Evolutionary conservation across 2,113 vertebrate genomes (phyloP).

Genomic region (Pipa parva): DNA sequence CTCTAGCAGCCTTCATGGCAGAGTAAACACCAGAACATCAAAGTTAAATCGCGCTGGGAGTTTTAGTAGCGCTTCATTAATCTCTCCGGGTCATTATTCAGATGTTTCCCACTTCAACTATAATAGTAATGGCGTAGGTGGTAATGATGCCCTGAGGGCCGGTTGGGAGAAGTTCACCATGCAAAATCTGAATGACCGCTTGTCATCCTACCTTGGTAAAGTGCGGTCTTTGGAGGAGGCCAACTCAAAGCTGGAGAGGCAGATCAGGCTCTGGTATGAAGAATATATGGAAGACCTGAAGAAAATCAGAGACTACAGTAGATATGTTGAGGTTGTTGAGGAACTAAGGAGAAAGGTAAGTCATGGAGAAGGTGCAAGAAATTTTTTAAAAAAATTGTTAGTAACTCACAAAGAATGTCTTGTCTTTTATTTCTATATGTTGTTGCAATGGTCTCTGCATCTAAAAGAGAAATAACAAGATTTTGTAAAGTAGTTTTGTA

Average conservation of each 20-base stretch:
- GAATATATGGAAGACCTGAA: constrained; percentile 50
- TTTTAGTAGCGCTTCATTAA: constrained; percentile 27
- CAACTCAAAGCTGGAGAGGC: constrained; percentile 62
- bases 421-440: no score
- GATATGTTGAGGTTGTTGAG: constrained; percentile 59
- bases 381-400: no score
- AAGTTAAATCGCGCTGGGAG: background rate
- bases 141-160: constrained; percentile 47
- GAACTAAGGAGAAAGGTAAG: constrained; percentile 65
- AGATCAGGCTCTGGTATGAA: constrained; percentile 72
- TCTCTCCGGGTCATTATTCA: constrained; percentile 6
- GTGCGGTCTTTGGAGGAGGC: constrained; percentile 62
- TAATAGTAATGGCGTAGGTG: constrained; percentile 5
- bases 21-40: constrained; percentile 1
- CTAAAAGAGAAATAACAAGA: no score
- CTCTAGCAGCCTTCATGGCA: background rate
- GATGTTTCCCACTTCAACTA: no score
- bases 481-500: no score
- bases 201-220: constrained; percentile 67
- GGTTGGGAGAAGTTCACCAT: constrained; percentile 64
- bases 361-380: background rate
- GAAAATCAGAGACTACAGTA: constrained; percentile 55
- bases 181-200: constrained; percentile 71
- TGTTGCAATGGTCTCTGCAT: no score
- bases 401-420: no score